A percentile compares a stretch with the other conserved stretches of the same genome.
Evolutionary conservation across 2,888 invertebrate genomes (phyloP).

Genomic region (Tipula helvola): DNA sequence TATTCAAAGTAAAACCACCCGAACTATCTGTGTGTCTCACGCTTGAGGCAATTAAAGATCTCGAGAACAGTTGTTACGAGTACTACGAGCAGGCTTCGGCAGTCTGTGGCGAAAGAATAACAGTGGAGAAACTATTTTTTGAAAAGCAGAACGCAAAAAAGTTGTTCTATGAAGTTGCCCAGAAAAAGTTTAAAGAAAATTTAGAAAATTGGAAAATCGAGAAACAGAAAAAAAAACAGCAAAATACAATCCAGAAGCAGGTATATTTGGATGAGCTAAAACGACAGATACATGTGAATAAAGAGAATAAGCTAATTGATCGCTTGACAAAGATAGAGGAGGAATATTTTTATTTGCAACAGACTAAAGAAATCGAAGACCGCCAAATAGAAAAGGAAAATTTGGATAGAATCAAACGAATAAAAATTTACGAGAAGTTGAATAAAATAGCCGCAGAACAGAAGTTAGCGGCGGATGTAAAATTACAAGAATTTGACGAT

Average conservation of each 20-base stretch:
- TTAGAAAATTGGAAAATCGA: slow-evolving; percentile 26
- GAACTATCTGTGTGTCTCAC: slow-evolving; percentile 29
- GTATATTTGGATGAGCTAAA: slow-evolving; percentile 24
- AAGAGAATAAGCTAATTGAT: slow-evolving; percentile 26
- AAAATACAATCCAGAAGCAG: slow-evolving; percentile 19
- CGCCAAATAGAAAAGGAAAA: slow-evolving; percentile 23
- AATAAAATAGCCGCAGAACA: slow-evolving; percentile 17
- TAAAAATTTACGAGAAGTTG: slow-evolving; percentile 26
- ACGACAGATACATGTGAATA: slow-evolving; percentile 23
- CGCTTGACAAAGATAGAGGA: slow-evolving; percentile 23
- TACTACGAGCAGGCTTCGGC: slow-evolving; percentile 22
- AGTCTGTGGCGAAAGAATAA: slow-evolving; percentile 39
- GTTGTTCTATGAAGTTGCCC: slow-evolving; percentile 41
- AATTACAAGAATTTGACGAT: background rate
- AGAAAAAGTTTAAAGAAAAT: slow-evolving; percentile 28
- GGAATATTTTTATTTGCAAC: slow-evolving; percentile 23
- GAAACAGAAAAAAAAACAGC: slow-evolving; percentile 21
- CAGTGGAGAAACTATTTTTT: slow-evolving; percentile 39
- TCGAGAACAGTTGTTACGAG: slow-evolving; percentile 20
- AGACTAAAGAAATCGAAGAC: slow-evolving; percentile 25
- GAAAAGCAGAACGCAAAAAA: slow-evolving; percentile 38
- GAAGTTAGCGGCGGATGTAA: background rate
- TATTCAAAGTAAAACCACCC: slow-evolving; percentile 28
- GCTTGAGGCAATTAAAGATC: slow-evolving; percentile 23
- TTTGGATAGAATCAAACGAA: slow-evolving; percentile 24